A percentile compares a stretch with the other conserved stretches of the same genome.
These are phyloP conservation scores for Numida meleagris DNA, from an alignment of 2,113 vertebrate species.

Conservation along the genomic window DNA sequence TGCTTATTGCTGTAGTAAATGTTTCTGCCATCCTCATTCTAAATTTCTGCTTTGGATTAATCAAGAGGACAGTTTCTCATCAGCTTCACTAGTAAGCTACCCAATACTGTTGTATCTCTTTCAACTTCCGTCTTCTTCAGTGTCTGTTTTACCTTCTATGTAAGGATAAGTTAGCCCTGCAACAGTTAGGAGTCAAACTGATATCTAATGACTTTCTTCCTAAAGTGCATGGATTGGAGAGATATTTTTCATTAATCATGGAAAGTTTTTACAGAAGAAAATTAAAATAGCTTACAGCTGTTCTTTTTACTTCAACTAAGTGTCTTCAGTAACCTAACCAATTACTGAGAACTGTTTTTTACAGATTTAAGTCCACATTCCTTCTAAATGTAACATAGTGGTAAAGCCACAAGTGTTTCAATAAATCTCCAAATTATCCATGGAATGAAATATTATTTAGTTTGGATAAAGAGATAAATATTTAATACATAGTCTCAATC, in stretches of 20 bases:
- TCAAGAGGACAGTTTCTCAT: background rate
- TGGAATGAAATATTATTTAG: background rate
- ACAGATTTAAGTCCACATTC: background rate
- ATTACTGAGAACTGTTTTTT: background rate
- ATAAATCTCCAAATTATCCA: background rate
- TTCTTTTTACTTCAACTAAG: background rate
- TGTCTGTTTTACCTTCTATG: background rate
- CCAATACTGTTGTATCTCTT: background rate
- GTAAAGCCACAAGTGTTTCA: background rate
- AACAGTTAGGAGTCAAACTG: background rate
- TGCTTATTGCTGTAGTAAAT: background rate
- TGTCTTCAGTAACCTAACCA: background rate
- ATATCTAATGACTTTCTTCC: background rate
- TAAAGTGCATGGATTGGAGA: background rate
- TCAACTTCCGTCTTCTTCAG: background rate
- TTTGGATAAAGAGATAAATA: background rate
- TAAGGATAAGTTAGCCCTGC: background rate
- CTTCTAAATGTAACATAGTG: background rate
- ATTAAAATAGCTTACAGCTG: background rate
- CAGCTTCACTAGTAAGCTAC: background rate
- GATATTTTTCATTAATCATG: background rate
- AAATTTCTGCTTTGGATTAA: background rate
- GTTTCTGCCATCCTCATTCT: background rate
- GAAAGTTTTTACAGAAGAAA: background rate
- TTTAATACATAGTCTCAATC: background rate